Base-by-base conservation (phyloP, 1,140 invertebrate species). In the Lepidurus packardi region DNA sequence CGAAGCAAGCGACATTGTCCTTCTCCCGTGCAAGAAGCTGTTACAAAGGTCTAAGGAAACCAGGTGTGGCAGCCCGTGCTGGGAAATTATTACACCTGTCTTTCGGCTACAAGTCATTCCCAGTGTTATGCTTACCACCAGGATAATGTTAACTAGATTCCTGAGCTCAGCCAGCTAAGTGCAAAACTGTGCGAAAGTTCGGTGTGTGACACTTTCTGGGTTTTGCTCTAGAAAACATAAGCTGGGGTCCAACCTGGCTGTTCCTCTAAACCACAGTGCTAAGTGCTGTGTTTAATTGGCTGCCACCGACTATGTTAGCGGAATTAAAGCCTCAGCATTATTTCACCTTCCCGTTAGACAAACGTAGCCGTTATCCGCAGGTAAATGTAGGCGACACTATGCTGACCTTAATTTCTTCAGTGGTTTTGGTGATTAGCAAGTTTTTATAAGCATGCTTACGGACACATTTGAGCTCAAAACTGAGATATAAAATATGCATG, bases 1-100 rank as follows among this genome's bases (percentile, higher is more conserved):
- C 53, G 16, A 65, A 65, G 53, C 53, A 65, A 34, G 53, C 53
- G 53, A 65, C 53, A 65, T 65, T 65, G 53, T 65, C 53, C 53
- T 34, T 34, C 34, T 65, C 53, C 53, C 53, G 53, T 65, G 53
- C 53, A 65, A 65, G 53, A 65, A 8, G 53, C 53, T 65, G 53
- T 21, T 65, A 65, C 53, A 65, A 65, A 65, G 53, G 53, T 65
- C 53, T 7, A 16, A 65, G 53, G 53, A 65, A 65, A 65, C 53
- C 53, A 65, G 53, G 53, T 65, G 53, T 65, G 53, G 16, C 53
- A 65, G 53, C 53, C 53, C 9, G 53, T 65, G n/a, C 53, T 65
- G 13, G 53, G 13, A 16, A 65, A 65, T 13, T 65, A 13, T 13
- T 16, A 65, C 53, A 9, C 13, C 9, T 16, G 8, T 16, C 6